Base-by-base conservation (phyloP, 2,113 vertebrate species). In the Salvator merianae region DNA sequence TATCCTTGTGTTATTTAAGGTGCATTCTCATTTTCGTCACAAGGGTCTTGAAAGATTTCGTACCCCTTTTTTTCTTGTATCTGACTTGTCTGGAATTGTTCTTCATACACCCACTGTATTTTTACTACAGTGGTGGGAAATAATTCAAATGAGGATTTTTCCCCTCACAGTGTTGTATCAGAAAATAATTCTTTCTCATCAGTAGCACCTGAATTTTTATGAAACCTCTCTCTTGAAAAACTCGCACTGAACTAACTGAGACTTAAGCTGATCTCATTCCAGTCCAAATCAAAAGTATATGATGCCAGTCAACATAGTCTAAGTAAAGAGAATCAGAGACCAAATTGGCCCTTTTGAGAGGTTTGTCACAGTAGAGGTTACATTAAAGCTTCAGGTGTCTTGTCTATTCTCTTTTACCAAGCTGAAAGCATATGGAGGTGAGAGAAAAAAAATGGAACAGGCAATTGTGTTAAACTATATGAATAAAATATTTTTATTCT, bases 401-500 rank as follows among this genome's bases (percentile, higher is more conserved):
- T 91, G 89, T 91, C 89, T 91, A 89, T 89, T 90, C 83, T 92
- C 86, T 94, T 93, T 92, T 93, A 93, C 91, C 91, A 89, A 91
- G 81, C 89, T 91, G 90, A 89, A 93, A 90, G 70, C 55, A 72
- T 77, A 82, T 84, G 77, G 65, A 88, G 71, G 28, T 74, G 88
- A 85, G 75, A 81, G 26, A 5, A 71, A 82, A 91, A 24, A 85
- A 34, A 81, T 9, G 87, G 82, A 83, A 65, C 76, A 76, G 1
- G 26, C 69, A 83, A 40, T 55, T 40, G 79, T 84, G 13, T 89
- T 89, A 82, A 89, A 74, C 83, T 8, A 79, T 82, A 68, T 85
- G 79, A 87, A 89, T 72, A 76, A 34, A 77, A 3, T 24, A 30
- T 82, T 83, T 63, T 91, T 82, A 62, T 86, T 82, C 4, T 86